These are phyloP conservation scores for Hypotaenidia okinawae DNA, from an alignment of 2,797 vertebrate species.

Conservation along the genomic window DNA sequence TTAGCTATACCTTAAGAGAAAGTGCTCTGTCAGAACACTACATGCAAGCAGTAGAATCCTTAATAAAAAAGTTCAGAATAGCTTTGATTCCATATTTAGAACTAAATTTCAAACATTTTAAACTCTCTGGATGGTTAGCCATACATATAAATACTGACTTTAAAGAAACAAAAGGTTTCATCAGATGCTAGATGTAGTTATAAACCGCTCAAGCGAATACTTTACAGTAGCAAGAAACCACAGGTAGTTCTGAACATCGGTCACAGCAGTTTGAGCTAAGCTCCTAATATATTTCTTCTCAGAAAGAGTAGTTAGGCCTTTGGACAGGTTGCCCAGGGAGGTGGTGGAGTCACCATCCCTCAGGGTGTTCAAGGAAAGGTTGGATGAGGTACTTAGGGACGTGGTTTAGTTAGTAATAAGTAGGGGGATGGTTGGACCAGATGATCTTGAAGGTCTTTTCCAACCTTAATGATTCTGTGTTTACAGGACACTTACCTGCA, in stretches of 20 bases:
- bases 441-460: no score
- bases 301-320: no score
- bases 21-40: neutral
- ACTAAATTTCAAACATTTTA: neutral
- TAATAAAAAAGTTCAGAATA: neutral
- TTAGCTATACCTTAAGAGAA: neutral
- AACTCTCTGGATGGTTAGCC: neutral
- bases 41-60: neutral
- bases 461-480: no score
- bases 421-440: no score
- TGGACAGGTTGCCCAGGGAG: no score
- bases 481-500: neutral
- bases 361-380: no score
- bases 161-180: neutral
- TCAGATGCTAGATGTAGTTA: neutral
- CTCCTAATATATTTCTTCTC: neutral
- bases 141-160: neutral
- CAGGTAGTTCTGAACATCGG: neutral
- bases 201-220: neutral
- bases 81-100: neutral
- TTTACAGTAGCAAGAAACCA: neutral
- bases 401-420: no score
- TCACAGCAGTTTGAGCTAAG: neutral
- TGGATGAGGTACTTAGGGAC: no score
- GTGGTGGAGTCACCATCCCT: no score